Evolutionary conservation across 2,797 vertebrate species (phyloP).

Genomic region (Hapalemur alaotrensis): DNA sequence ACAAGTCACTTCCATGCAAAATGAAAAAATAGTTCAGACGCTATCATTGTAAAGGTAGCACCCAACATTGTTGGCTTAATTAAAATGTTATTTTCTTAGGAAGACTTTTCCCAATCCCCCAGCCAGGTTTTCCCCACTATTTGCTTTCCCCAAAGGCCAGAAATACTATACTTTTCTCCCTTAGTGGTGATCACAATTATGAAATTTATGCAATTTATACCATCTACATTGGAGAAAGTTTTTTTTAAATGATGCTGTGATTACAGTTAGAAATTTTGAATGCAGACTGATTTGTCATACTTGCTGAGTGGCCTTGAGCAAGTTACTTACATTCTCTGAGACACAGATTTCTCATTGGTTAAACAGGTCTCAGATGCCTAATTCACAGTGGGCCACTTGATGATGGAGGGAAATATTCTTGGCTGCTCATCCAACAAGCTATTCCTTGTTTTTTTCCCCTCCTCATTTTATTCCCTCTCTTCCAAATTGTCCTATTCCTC

Average conservation of each 20-base stretch:
- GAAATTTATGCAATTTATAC: background rate
- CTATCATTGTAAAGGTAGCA: background rate
- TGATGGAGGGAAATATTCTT: background rate
- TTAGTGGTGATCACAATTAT: background rate
- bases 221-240: background rate
- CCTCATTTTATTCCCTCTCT: background rate
- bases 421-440: background rate
- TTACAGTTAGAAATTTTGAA: background rate
- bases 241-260: background rate
- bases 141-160: background rate
- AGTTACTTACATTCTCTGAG: background rate
- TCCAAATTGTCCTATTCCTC: background rate
- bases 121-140: background rate
- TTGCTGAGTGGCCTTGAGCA: background rate
- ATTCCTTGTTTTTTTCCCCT: background rate
- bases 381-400: background rate
- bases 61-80: background rate
- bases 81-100: background rate
- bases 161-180: background rate
- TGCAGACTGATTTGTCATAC: background rate
- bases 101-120: background rate
- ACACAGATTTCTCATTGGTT: background rate
- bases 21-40: background rate
- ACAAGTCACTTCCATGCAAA: background rate
- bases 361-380: background rate